Conservation (phyloP, 2,797 vertebrate genomes). For the Manis javanica region DNA sequence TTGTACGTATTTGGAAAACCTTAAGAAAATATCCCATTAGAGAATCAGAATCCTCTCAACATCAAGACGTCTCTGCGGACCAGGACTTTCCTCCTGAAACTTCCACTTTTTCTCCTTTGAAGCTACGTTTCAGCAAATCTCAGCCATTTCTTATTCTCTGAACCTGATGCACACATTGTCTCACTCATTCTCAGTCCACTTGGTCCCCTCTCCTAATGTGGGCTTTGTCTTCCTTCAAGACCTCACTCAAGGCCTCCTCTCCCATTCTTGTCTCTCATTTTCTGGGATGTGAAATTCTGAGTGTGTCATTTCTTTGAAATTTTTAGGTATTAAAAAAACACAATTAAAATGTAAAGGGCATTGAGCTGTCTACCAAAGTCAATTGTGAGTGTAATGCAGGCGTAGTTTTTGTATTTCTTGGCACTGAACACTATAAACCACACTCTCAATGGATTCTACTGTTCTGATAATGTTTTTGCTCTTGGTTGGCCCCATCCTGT, state of each 20-base stretch:
- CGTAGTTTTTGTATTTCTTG: neutral
- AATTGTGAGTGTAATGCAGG: neutral
- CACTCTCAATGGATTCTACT: accelerated
- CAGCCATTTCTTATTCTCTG: neutral
- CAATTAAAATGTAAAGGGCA: neutral
- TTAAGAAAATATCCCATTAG: neutral
- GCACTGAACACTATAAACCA: too few species aligned
- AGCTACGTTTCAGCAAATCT: neutral
- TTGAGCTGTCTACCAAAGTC: neutral
- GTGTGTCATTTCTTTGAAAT: constrained; percentile 7
- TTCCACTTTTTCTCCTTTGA: neutral
- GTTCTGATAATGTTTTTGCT: accelerated
- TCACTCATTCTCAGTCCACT: accelerated
- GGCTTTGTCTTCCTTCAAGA: neutral
- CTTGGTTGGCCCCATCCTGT: neutral
- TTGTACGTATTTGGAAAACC: neutral
- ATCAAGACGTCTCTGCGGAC: too few species aligned
- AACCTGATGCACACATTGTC: too few species aligned
- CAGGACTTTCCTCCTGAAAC: neutral
- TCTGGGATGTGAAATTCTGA: neutral
- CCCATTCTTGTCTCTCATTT: neutral
- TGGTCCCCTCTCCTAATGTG: neutral
- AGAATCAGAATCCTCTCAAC: neutral
- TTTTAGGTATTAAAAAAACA: neutral
- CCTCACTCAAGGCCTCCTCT: neutral